Base-by-base conservation (phyloP, 2,113 vertebrate genomes). In the Pandion haliaetus region DNA sequence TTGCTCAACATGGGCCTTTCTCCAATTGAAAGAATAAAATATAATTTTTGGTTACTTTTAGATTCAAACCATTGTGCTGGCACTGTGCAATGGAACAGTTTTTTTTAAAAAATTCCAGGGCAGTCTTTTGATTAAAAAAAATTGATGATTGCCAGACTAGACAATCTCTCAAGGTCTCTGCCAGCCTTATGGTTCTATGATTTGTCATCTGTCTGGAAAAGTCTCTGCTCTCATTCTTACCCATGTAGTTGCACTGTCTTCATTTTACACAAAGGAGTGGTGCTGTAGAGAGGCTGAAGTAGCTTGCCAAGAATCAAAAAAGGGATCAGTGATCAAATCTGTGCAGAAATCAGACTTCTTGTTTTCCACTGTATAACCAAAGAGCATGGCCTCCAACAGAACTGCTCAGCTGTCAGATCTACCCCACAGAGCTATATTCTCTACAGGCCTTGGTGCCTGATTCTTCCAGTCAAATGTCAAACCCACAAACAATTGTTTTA, bases 131-230 rank as follows among this genome's bases (percentile, higher is more conserved):
- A 90, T 92, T 86, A n/a, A 69, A 95, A 92, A 79, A 74, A 29
- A 36, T 1, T 90, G 61, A 93, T 95, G 73, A 87, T 72, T 94
- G 84, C 89, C 93, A 96, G 91, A 94, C 57, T 31, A 96, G 94
- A 83, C 80, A 89, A 94, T 82, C 78, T 87, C 87, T 87, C 2
- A 2, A 61, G 61, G 61, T 72, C 38, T 94, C 89, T 90, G 93
- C 91, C 95, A 95, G 87, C 78, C 78, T 87, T 82, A 85, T 52
- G 57, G 70, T 44, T 90, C 84, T 79, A 50, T 32, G 52, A 72
- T 82, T 71, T 89, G 65, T 86, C 69, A 61, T 72, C 1, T 13
- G 45, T 76, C 73, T 91, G 91, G 77, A 89, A 67, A 89, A 91
- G 77, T 65, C 86, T 87, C 61, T 87, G 78, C 77, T 93, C 49